These are phyloP conservation scores for Haliaeetus leucogaster DNA, from an alignment of 2,113 vertebrate genomes.

Conservation along the genomic window DNA sequence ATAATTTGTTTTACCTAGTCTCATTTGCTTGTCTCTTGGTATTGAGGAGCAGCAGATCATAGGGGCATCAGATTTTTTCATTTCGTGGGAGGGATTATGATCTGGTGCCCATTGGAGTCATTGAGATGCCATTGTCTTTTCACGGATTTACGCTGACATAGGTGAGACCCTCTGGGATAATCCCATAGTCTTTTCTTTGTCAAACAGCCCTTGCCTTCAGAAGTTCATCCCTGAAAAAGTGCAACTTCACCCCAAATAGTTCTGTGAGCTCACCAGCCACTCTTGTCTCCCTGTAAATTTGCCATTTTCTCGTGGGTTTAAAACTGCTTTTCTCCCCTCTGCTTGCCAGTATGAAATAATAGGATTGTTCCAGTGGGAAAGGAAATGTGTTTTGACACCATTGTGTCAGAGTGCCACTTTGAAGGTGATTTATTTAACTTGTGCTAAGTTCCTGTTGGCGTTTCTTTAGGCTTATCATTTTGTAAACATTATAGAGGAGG, in stretches of 20 bases:
- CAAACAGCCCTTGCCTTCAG: background rate
- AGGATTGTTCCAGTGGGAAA: conserved; percentile 8
- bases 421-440: conserved; percentile 44
- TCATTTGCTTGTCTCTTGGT: background rate
- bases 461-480: conserved; percentile 19
- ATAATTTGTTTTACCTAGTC: background rate
- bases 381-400: conserved; percentile 44
- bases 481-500: conserved; percentile 16
- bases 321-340: background rate
- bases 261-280: background rate
- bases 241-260: background rate
- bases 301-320: background rate
- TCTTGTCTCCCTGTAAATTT: background rate
- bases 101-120: background rate
- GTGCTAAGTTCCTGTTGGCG: background rate
- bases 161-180: background rate
- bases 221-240: background rate
- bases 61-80: background rate
- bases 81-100: background rate
- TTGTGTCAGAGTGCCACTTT: conserved; percentile 37
- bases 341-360: background rate
- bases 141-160: background rate
- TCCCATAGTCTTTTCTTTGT: background rate
- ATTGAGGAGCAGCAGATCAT: background rate
- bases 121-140: background rate